These are phyloP conservation scores for Argentina silus DNA, from an alignment of 2,797 vertebrate species.

Conservation along the genomic window DNA sequence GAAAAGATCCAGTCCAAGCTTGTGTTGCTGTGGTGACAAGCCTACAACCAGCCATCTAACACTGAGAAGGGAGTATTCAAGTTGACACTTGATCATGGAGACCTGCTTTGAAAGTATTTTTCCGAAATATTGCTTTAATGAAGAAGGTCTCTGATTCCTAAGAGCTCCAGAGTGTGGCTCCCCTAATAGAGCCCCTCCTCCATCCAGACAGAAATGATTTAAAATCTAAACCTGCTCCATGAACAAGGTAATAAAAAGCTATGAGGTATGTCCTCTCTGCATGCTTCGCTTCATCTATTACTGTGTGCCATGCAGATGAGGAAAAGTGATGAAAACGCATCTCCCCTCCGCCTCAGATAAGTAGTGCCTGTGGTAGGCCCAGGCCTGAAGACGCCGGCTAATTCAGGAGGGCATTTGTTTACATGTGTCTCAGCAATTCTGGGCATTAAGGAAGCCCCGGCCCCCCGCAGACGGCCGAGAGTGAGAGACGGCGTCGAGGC, in stretches of 20 bases:
- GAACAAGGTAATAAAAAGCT: not conserved
- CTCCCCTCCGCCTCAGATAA: conserved; percentile 14
- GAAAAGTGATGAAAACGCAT: not conserved
- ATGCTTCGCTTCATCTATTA: not conserved
- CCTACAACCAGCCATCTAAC: not conserved
- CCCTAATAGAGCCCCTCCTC: not conserved
- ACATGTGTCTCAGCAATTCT: conserved; percentile 57
- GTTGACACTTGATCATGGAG: not conserved
- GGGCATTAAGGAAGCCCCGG: conserved; percentile 53
- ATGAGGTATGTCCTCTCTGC: conserved; percentile 11
- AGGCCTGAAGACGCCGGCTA: conserved; percentile 21
- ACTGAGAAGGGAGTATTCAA: not conserved
- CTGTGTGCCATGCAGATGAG: conserved; percentile 21
- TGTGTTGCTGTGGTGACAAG: not conserved
- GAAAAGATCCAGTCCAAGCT: not conserved
- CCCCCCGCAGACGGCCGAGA: conserved; percentile 41
- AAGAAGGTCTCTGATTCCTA: not conserved
- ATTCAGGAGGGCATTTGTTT: conserved; percentile 60
- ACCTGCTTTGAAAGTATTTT: not conserved
- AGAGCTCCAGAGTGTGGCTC: not conserved
- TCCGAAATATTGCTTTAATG: conserved; percentile 1
- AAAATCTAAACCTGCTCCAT: conserved; percentile 13
- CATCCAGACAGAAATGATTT: not conserved
- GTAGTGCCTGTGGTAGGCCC: conserved; percentile 17
- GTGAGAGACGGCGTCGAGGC: conserved; percentile 55